Conservation (phyloP, 2,113 vertebrate species). For the Nettapus auritus region DNA sequence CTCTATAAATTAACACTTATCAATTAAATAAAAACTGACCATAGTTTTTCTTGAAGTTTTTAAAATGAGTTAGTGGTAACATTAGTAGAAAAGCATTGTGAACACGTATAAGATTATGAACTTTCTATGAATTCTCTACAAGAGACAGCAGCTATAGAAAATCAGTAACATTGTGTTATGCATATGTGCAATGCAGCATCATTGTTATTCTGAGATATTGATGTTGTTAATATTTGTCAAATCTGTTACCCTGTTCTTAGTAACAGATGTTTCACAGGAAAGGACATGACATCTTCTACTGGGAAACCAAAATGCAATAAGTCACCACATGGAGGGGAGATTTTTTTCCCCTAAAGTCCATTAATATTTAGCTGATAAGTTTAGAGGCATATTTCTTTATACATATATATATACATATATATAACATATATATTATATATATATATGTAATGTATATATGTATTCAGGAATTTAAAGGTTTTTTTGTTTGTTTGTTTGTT, state of each 20-base stretch:
- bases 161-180: not conserved
- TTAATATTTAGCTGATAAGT: not conserved
- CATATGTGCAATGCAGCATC: no score
- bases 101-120: not conserved
- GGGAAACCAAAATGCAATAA: not conserved
- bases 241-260: not conserved
- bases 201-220: not conserved
- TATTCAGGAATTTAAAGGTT: not conserved
- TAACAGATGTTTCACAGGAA: not conserved
- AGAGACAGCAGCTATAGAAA: not conserved
- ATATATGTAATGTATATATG: not conserved
- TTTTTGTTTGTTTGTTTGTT: no score
- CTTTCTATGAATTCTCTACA: not conserved
- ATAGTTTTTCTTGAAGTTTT: not conserved
- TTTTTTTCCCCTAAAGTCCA: not conserved
- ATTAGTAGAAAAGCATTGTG: not conserved
- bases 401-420: no score
- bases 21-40: not conserved
- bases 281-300: not conserved
- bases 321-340: not conserved
- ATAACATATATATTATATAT: not conserved
- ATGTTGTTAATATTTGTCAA: not conserved
- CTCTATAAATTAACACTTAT: not conserved
- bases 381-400: not conserved
- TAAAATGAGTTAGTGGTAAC: not conserved